A percentile compares a stretch with the other conserved stretches of the same genome.
Conservation (phyloP, 2,888 invertebrate species). For the Sarcophaga rosellei region DNA sequence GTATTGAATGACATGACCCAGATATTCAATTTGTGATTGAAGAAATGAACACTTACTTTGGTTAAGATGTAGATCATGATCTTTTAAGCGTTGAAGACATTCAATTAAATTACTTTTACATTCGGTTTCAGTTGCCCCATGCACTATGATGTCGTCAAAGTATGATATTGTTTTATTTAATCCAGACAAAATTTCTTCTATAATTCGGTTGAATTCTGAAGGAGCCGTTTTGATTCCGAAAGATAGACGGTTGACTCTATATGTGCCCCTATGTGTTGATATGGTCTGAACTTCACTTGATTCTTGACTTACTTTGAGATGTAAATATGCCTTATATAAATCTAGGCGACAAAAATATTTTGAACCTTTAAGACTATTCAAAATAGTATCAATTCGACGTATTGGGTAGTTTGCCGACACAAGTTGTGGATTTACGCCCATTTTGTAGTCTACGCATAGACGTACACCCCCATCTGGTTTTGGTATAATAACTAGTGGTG, state of each 20-base stretch:
- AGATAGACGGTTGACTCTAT: slow-evolving; percentile 21
- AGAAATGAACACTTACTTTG: slow-evolving; percentile 46
- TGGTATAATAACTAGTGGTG: slow-evolving; percentile 44
- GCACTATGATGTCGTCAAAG: slow-evolving; percentile 59
- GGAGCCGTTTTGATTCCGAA: no score
- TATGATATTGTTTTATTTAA: slow-evolving; percentile 55
- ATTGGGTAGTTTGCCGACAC: no score
- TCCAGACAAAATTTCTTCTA: slow-evolving; percentile 53
- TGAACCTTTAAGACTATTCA: slow-evolving; percentile 34
- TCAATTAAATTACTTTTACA: no score
- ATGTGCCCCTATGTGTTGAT: slow-evolving; percentile 9
- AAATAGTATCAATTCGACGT: not conserved
- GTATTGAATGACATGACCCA: slow-evolving; percentile 52
- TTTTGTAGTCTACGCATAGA: no score
- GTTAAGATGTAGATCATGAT: slow-evolving; percentile 64
- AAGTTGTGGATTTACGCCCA: no score
- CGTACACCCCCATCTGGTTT: slow-evolving; percentile 8
- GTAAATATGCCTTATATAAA: no score
- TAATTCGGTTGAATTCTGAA: slow-evolving; percentile 63
- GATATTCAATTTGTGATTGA: slow-evolving; percentile 57
- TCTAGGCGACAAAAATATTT: no score
- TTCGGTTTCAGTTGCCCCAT: no score
- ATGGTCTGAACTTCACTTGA: slow-evolving; percentile 31
- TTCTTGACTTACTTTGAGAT: slow-evolving; percentile 37
- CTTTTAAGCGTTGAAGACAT: slow-evolving; percentile 45